Evolutionary conservation across 2,113 vertebrate species (phyloP), one percentile per base, ranked within the genome.

Genomic region (Pithys albifrons): DNA sequence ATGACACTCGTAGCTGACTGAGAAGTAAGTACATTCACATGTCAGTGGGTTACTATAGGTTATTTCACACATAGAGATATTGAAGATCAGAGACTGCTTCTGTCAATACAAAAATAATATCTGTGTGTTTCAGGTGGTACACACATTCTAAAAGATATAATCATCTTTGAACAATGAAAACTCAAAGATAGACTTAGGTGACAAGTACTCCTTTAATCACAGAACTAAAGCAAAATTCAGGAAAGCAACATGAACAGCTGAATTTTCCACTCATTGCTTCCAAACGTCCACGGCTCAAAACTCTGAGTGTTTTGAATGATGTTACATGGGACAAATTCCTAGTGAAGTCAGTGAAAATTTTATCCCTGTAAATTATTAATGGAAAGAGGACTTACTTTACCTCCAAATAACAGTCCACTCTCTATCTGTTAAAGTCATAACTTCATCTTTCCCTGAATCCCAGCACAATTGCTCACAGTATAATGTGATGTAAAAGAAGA

Each of bases 341-440:
- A 28, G 20, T 5, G 24, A 89, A 86, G 57, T 61, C 76, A 37
- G 35, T 37, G n/a, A 67, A 54, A 74, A 66, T 74, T 73, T 83
- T 74, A 71, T 88, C 33, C 23, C 18, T 52, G 9, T 74, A 70
- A 92, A 91, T 70, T 84, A 27, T 51, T 88, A 88, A 77, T 71
- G 61, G 70, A 77, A 94, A 78, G 23, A 67, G 19, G 19, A 79
- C 22, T 51, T 87, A 59, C 82, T 92, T 87, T 72, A 81, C 70
- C 45, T 91, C 52, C 62, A 92, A 85, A 92, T 91, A 46, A 58
- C 46, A 94, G 52, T 37, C 37, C 2, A 35, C 10, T 43, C 54
- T 79, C 79, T 79, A 37, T 85, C 78, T 89, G 48, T 84, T 94
- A 57, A 91, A 91, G 43, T 85, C 48, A 84, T 95, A 33, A 54